Evolutionary conservation across 2,113 vertebrate genomes (phyloP).

Genomic region (Aramus guarauna): DNA sequence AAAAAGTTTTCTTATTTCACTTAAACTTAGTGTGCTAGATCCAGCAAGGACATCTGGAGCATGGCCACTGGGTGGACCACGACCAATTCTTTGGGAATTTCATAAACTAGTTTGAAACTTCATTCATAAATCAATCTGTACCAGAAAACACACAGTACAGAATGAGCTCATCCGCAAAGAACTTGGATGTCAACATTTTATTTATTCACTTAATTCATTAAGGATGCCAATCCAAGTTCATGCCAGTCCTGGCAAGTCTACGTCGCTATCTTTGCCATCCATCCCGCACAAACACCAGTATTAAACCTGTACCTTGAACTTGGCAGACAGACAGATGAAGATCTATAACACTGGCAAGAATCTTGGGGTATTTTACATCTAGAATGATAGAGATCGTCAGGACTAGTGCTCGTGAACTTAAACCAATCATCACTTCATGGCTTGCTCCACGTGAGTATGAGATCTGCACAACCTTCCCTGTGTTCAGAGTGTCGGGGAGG

Average conservation of each 20-base stretch:
- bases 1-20: neutral
- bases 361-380: neutral
- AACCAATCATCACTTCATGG: neutral
- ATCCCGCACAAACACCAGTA: neutral
- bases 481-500: neutral
- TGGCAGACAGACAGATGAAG: neutral
- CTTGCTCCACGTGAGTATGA: neutral
- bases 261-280: neutral
- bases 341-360: neutral
- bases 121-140: slow-evolving; percentile 51
- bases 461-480: neutral
- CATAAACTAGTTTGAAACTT: neutral
- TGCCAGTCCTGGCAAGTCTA: neutral
- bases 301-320: neutral
- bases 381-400: neutral
- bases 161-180: slow-evolving; percentile 23
- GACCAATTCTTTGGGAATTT: neutral
- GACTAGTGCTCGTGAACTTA: neutral
- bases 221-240: neutral
- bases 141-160: neutral
- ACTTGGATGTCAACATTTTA: slow-evolving; percentile 33
- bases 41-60: neutral
- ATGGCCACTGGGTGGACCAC: neutral
- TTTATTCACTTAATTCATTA: slow-evolving; percentile 25
- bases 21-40: neutral